Percentiles rank a stretch among this genome's conserved stretches.
Evolutionary conservation across 2,113 vertebrate genomes (phyloP).

Genomic region (Urocolius indicus): DNA sequence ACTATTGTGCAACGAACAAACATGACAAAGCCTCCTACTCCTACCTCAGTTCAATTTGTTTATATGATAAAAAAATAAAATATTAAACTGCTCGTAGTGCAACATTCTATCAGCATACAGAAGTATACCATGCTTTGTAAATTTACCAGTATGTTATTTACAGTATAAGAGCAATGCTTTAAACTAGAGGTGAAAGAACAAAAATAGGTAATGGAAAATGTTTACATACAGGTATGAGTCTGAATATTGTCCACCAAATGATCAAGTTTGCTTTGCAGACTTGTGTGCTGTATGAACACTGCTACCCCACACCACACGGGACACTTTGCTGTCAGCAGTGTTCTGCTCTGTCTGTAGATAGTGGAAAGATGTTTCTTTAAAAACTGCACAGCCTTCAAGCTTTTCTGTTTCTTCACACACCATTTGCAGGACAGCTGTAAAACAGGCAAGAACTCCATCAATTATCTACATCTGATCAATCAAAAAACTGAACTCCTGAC

Average conservation of each 20-base stretch:
- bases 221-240: slow-evolving; percentile 56
- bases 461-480: neutral
- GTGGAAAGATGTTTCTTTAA: slow-evolving; percentile 51
- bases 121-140: slow-evolving; percentile 72
- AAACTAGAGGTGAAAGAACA: slow-evolving; percentile 38
- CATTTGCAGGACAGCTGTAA: slow-evolving; percentile 70
- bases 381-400: slow-evolving; percentile 63
- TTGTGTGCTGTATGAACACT: neutral
- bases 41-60: slow-evolving; percentile 33
- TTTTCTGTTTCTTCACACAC: slow-evolving; percentile 62
- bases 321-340: slow-evolving; percentile 10
- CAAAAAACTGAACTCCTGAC: neutral
- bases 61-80: slow-evolving; percentile 68
- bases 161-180: slow-evolving; percentile 45
- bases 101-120: slow-evolving; percentile 52
- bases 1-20: slow-evolving; percentile 38
- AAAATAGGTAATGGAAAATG: slow-evolving; percentile 19
- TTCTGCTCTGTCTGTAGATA: slow-evolving; percentile 28
- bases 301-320: neutral
- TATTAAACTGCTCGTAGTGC: slow-evolving; percentile 67
- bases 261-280: neutral
- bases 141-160: slow-evolving; percentile 28
- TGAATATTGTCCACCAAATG: slow-evolving; percentile 38
- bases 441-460: neutral
- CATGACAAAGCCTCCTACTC: slow-evolving; percentile 8